Percentiles rank a stretch among this genome's conserved stretches.
Evolutionary conservation across 2,113 vertebrate species (phyloP).

Genomic region (Nyctereutes procyonoides): DNA sequence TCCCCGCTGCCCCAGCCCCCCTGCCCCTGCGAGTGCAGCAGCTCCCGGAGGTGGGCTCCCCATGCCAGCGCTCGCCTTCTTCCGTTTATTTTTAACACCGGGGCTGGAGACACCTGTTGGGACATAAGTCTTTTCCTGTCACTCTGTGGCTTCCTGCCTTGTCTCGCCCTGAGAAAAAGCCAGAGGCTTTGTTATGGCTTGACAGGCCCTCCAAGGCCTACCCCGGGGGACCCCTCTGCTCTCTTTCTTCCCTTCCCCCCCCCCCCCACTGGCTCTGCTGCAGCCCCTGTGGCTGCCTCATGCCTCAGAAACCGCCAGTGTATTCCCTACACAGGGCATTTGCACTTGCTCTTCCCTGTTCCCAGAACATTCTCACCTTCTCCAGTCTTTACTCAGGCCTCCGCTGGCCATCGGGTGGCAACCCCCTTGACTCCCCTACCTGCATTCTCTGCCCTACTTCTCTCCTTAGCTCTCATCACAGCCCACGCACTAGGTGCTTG

Average conservation of each 20-base stretch:
- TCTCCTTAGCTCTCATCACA: neutral
- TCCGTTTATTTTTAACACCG: neutral
- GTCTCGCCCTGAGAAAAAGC: neutral
- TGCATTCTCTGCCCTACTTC: fast-evolving
- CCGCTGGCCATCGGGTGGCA: neutral
- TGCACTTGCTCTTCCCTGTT: neutral
- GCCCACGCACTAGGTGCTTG: fast-evolving
- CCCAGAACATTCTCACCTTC: neutral
- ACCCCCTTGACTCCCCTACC: too few species aligned
- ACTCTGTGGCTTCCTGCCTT: neutral
- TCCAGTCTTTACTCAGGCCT: neutral
- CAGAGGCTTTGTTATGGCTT: neutral
- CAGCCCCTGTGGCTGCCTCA: neutral
- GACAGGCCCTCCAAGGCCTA: neutral
- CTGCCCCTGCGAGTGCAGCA: fast-evolving
- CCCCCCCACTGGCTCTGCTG: fast-evolving
- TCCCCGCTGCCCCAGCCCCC: neutral
- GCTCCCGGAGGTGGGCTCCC: fast-evolving
- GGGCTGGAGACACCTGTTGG: neutral
- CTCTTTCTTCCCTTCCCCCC: neutral
- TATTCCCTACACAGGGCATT: neutral
- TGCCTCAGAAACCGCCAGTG: neutral
- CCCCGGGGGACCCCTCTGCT: fast-evolving
- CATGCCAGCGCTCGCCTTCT: neutral
- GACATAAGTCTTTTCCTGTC: neutral